A percentile compares a stretch with the other conserved stretches of the same genome.
These are phyloP conservation scores for Fabriciana adippe DNA, from an alignment of 2,888 invertebrate species.

Conservation along the genomic window DNA sequence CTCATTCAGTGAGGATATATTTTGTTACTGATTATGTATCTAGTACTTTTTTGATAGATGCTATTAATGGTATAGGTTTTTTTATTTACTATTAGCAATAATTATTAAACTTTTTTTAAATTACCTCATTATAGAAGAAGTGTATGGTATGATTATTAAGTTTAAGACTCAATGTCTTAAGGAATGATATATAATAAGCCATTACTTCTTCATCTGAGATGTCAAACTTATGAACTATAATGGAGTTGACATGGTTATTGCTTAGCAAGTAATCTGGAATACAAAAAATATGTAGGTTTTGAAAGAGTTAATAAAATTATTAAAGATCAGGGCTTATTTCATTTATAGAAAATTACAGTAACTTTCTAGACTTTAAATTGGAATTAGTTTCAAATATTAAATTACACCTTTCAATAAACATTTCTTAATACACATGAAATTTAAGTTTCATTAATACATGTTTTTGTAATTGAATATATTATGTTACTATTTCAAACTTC, in stretches of 20 bases:
- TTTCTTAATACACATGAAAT: too few species aligned
- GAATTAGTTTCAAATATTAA: too few species aligned
- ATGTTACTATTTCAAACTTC: background rate
- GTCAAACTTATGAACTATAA: slow-evolving; percentile 99
- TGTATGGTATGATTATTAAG: slow-evolving; percentile 99
- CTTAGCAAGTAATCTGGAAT: slow-evolving; percentile 97
- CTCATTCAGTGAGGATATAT: too few species aligned
- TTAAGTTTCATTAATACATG: too few species aligned
- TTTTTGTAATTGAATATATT: background rate
- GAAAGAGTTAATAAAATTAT: background rate
- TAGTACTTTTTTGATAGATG: too few species aligned
- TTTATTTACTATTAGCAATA: too few species aligned
- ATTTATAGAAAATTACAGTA: too few species aligned
- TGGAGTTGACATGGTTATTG: slow-evolving; percentile 99
- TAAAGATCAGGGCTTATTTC: background rate
- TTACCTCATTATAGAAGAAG: slow-evolving; percentile 99
- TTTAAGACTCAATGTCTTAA: slow-evolving; percentile 98
- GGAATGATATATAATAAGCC: slow-evolving; percentile 99
- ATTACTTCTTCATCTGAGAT: slow-evolving; percentile 99
- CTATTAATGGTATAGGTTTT: too few species aligned
- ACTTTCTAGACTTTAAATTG: too few species aligned
- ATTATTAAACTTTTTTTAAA: too few species aligned
- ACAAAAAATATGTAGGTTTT: slow-evolving; percentile 24
- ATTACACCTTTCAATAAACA: too few species aligned
- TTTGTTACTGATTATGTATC: too few species aligned